Evolutionary conservation across 2,888 invertebrate genomes (phyloP).

Genomic region (Drosophila kuntzei): DNA sequence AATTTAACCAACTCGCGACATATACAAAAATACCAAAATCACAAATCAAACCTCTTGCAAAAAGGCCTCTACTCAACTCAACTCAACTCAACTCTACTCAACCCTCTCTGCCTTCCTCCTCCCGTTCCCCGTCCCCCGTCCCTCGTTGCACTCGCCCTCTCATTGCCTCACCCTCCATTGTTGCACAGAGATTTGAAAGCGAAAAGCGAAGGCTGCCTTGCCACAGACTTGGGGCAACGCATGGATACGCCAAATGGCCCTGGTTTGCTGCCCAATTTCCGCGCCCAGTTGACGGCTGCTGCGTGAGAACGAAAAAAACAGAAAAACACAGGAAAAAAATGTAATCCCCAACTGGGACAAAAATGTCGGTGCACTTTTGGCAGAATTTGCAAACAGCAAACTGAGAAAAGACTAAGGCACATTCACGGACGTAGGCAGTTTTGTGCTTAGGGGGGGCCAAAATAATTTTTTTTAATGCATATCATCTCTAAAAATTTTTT

Average conservation of each 20-base stretch:
- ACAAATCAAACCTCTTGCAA: conserved; percentile 63
- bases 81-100: not conserved
- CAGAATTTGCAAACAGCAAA: conserved; percentile 24
- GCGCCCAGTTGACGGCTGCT: conserved; percentile 74
- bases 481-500: too few species aligned
- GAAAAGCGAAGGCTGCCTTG: conserved; percentile 24
- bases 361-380: conserved; percentile 45
- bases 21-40: conserved; percentile 44
- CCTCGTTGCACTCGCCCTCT: conserved; percentile 6
- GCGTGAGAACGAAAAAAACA: conserved; percentile 65
- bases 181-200: conserved; percentile 54
- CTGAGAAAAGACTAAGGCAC: conserved; percentile 31
- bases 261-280: conserved; percentile 73
- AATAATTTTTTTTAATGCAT: too few species aligned
- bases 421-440: too few species aligned
- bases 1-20: conserved; percentile 47
- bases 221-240: conserved; percentile 24
- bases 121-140: too few species aligned
- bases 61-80: conserved; percentile 35
- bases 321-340: not conserved
- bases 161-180: conserved; percentile 27
- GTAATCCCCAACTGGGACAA: conserved; percentile 46
- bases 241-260: conserved; percentile 38
- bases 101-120: not conserved
- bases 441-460: too few species aligned